Base-by-base conservation (phyloP, 2,888 invertebrate species). In the Mesopsocus fuscifrons region DNA sequence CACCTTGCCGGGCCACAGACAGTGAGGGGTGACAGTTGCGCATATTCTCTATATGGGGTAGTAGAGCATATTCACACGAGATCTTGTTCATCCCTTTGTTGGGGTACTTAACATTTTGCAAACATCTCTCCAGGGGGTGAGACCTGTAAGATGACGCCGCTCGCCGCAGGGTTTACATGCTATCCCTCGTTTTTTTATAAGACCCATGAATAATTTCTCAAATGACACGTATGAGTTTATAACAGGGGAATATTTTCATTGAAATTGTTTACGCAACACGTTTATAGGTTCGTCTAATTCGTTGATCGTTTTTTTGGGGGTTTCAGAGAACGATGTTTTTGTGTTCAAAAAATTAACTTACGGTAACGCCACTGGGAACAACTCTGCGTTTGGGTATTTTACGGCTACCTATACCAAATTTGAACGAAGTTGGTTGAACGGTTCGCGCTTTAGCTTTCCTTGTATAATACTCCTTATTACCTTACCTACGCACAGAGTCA, bases 21-120 rank as follows among this genome's bases (percentile, higher is more conserved):
- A 26, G 6, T 11, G 26, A 26, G 26, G 26, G 26, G 26, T 26
- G 26, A n/a, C n/a, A n/a, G 26, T 26, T 26, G 26, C 11, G 26
- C 26, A 26, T 9, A 6, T 26, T 26, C 26, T 26, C 26, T 11
- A 11, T 6, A 9, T 6, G 11, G 8, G 11, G 26, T 26, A 26
- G 26, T 26, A 6, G 26, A 6, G 8, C 6, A 26, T 26, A 20
- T 38, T 38, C 38, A 38, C 38, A 38, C 38, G 38, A 38, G 20
- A 38, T 20, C 38, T 20, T 38, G 38, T 38, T 20, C 38, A n/a
- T 38, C 21, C 21, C 20, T 38, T 38, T 38, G 38, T 38, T 20
- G 18, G 38, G 21, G 21, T 21, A 38, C 38, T 38, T 38, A 38
- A 38, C 38, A 38, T 38, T 38, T 38, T 38, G 38, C 38, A 38